Evolutionary conservation across 2,888 invertebrate species (phyloP).

Genomic region (Anoplius nigerrimus): DNA sequence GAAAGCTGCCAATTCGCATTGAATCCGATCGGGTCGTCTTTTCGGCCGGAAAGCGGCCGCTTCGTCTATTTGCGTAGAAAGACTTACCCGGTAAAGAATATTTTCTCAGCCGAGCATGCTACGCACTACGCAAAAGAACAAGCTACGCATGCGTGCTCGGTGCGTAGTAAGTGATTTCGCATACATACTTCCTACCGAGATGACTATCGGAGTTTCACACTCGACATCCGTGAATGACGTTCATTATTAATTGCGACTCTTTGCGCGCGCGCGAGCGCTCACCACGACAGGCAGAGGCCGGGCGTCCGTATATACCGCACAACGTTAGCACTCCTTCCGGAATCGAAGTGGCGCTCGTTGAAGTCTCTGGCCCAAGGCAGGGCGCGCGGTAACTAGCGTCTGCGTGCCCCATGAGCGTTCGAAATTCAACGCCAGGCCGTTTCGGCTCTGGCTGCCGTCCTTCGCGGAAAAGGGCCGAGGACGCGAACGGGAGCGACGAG

Average conservation of each 20-base stretch:
- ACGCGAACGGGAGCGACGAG: not conserved
- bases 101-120: too few relatives aligned
- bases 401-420: conserved; percentile 2
- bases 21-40: conserved; percentile 31
- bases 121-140: too few relatives aligned
- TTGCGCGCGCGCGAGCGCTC: not conserved
- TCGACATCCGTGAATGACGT: too few relatives aligned
- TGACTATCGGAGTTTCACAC: too few relatives aligned
- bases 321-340: conserved; percentile 6
- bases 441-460: not conserved
- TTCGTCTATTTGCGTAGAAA: too few relatives aligned
- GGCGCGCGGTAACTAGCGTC: not conserved
- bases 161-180: too few relatives aligned
- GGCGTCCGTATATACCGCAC: too few relatives aligned
- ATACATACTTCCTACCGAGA: too few relatives aligned
- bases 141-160: too few relatives aligned
- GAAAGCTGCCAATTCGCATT: conserved; percentile 28
- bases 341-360: conserved; percentile 20
- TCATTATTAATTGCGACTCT: too few relatives aligned
- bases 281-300: not conserved
- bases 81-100: too few relatives aligned
- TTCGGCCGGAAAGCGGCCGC: too few relatives aligned
- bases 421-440: not conserved
- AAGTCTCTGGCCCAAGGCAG: conserved; percentile 17
- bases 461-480: not conserved